Evolutionary conservation across 2,888 invertebrate genomes (phyloP).

Genomic region (Cactoblastis cactorum): DNA sequence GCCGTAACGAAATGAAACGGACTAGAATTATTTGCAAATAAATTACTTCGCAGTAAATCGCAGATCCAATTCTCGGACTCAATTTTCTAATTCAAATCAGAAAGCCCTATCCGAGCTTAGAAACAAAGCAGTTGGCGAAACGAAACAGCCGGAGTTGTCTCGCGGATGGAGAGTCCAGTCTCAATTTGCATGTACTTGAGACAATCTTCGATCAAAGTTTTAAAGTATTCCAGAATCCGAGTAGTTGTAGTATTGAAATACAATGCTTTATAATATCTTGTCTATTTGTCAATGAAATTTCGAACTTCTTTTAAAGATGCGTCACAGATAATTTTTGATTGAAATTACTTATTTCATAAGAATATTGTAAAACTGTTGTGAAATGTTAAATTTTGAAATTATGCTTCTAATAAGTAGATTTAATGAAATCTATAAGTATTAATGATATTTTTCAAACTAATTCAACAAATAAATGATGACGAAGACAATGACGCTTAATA

Average conservation of each 20-base stretch:
- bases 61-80: slow-evolving; percentile 37
- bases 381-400: too few species aligned
- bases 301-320: too few species aligned
- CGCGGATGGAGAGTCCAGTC: not conserved
- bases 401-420: too few species aligned
- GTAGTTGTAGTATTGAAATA: not conserved
- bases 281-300: too few species aligned
- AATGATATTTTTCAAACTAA: too few species aligned
- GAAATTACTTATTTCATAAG: too few species aligned
- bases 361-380: too few species aligned
- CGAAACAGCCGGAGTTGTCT: not conserved
- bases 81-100: slow-evolving; percentile 62
- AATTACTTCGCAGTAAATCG: slow-evolving; percentile 43
- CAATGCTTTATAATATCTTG: too few species aligned
- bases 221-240: not conserved
- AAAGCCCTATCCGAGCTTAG: slow-evolving; percentile 40
- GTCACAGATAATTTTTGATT: too few species aligned
- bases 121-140: slow-evolving; percentile 33
- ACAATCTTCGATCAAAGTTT: not conserved
- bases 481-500: too few species aligned
- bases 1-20: slow-evolving; percentile 38
- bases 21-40: slow-evolving; percentile 55
- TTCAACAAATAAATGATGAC: too few species aligned
- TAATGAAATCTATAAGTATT: too few species aligned
- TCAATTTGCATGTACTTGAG: not conserved